phyloP scores from a whole-genome alignment of 2,797 vertebrate species.

The Hyperoplus immaculatus region DNA sequence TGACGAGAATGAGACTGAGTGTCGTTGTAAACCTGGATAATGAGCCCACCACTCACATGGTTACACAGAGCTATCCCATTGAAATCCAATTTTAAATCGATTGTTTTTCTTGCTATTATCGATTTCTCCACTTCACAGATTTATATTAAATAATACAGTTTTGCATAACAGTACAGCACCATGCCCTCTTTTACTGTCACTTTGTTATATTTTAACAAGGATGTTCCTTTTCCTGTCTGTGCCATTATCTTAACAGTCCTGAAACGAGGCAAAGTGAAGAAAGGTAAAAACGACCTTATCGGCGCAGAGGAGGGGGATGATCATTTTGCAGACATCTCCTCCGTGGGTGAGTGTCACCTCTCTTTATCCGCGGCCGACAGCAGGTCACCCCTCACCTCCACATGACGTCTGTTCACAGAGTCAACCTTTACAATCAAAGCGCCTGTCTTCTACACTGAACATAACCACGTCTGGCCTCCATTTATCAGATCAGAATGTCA shows the following conservation, averaged over 20 bases:
- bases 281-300: constrained; percentile 94
- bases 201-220: not conserved
- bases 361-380: constrained; percentile 16
- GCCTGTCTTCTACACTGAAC: constrained; percentile 12
- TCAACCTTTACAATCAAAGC: constrained; percentile 53
- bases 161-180: not conserved
- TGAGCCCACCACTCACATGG: not conserved
- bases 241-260: constrained; percentile 84
- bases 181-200: not conserved
- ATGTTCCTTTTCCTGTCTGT: constrained; percentile 1
- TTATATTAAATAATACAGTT: not conserved
- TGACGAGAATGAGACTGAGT: not conserved
- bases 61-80: not conserved
- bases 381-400: constrained; percentile 49
- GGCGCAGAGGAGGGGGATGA: constrained; percentile 95
- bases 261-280: constrained; percentile 93
- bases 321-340: constrained; percentile 93
- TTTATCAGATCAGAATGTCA: constrained; percentile 37
- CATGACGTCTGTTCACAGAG: constrained; percentile 28
- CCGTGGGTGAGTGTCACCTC: constrained; percentile 88
- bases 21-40: constrained; percentile 28
- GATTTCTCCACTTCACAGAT: not conserved
- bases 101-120: constrained; percentile 3
- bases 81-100: constrained; percentile 1
- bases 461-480: not conserved